These are phyloP conservation scores for Amphibalanus amphitrite DNA, from an alignment of 1,140 invertebrate genomes.

Conservation along the genomic window DNA sequence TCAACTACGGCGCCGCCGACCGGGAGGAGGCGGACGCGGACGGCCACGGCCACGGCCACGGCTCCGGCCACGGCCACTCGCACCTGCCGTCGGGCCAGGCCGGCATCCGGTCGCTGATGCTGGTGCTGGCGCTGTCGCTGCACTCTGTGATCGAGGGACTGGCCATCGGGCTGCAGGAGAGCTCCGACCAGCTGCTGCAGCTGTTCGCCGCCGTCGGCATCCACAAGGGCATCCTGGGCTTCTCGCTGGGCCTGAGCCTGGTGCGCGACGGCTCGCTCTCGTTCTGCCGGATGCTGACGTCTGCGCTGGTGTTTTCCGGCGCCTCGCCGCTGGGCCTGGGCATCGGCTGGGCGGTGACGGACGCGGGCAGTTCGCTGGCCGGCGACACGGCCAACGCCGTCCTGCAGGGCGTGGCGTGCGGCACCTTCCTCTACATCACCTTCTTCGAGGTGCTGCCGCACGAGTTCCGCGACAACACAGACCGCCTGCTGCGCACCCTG, in stretches of 20 bases:
- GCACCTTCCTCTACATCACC: conserved; percentile 79
- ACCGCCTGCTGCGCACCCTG: conserved; percentile 31
- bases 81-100: conserved; percentile 23
- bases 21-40: neutral
- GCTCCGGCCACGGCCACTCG: conserved; percentile 13
- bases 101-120: conserved; percentile 28
- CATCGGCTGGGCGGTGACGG: conserved; percentile 35
- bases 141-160: conserved; percentile 40
- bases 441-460: conserved; percentile 67
- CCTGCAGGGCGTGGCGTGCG: conserved; percentile 55
- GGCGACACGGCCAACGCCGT: conserved; percentile 29
- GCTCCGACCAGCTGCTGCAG: conserved; percentile 25
- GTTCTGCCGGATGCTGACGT: conserved; percentile 31
- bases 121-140: conserved; percentile 33
- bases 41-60: conserved; percentile 11
- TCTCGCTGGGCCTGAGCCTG: conserved; percentile 40
- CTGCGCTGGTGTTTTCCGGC: conserved; percentile 41
- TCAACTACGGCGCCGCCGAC: no score
- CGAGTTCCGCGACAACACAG: conserved; percentile 33
- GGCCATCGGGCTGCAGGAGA: conserved; percentile 36
- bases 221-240: conserved; percentile 41
- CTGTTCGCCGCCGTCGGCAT: conserved; percentile 39
- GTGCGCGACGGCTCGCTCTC: conserved; percentile 42
- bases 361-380: conserved; percentile 24
- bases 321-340: conserved; percentile 50